Evolutionary conservation across 1,140 invertebrate genomes (phyloP).

Genomic region (Drosophila triauraria): DNA sequence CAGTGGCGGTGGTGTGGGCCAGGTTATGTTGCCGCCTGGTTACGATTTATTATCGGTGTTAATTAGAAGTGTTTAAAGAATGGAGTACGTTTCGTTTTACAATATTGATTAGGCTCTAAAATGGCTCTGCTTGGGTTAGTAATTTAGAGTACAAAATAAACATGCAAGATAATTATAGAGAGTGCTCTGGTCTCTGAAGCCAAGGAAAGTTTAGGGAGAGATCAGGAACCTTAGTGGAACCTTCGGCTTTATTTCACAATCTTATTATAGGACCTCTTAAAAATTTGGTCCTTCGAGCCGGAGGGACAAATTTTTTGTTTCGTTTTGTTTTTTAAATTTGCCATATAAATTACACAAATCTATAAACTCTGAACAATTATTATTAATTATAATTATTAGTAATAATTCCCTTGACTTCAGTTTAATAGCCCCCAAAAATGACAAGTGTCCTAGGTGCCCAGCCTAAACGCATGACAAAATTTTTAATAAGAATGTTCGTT

Average conservation of each 20-base stretch:
- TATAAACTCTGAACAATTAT: too few relatives aligned
- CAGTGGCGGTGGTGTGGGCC: conserved; percentile 79
- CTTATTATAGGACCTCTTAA: too few relatives aligned
- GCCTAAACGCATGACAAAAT: conserved; percentile 37
- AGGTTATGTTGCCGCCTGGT: conserved; percentile 79
- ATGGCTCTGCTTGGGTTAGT: conserved; percentile 50
- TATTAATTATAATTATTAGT: too few relatives aligned
- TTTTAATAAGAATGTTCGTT: conserved; percentile 1
- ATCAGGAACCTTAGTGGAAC: too few relatives aligned
- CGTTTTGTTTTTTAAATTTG: too few relatives aligned
- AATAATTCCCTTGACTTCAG: conserved; percentile 1
- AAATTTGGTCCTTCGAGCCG: too few relatives aligned
- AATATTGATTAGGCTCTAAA: conserved; percentile 53
- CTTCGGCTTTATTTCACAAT: too few relatives aligned
- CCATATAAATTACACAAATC: too few relatives aligned
- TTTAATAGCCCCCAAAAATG: conserved; percentile 6
- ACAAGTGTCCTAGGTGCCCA: conserved; percentile 33
- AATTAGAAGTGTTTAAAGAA: conserved; percentile 16
- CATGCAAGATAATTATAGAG: conserved; percentile 58
- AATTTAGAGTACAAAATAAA: conserved; percentile 58
- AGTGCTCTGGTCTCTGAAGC: conserved; percentile 4
- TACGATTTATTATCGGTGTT: background rate
- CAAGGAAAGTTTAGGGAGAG: background rate
- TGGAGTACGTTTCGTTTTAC: conserved; percentile 48
- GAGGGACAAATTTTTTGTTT: too few relatives aligned